Evolutionary conservation across 2,888 invertebrate genomes (phyloP).

Genomic region (Platycheirus rosarum): DNA sequence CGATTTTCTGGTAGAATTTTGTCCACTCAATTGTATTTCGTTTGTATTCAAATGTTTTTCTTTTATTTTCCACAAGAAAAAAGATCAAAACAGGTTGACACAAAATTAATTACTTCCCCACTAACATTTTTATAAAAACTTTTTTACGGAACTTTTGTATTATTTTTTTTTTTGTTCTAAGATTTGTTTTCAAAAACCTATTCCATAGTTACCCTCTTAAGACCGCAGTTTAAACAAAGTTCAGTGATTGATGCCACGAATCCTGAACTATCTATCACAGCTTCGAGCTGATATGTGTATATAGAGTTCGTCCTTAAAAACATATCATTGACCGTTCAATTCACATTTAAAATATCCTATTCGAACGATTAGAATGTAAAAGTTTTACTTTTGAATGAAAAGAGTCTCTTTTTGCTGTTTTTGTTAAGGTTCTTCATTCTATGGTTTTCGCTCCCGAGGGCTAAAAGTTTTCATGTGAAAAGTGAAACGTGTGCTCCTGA

Average conservation of each 20-base stretch:
- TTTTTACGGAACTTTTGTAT: neutral
- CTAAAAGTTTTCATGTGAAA: conserved; percentile 18
- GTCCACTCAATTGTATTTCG: neutral
- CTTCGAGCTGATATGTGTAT: neutral
- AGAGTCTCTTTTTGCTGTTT: conserved; percentile 5
- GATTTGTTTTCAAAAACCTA: conserved; percentile 15
- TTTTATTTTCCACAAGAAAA: neutral
- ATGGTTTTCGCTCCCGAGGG: conserved; percentile 5
- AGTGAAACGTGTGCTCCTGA: conserved; percentile 10
- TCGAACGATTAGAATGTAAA: conserved; percentile 24
- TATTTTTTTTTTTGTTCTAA: neutral
- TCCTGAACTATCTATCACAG: conserved; percentile 28
- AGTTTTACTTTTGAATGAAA: conserved; percentile 10
- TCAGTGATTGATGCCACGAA: conserved; percentile 35
- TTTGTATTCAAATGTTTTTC: neutral
- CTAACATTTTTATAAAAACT: conserved; percentile 5
- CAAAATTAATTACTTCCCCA: conserved; percentile 18
- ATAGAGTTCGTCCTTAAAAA: neutral
- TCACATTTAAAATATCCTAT: conserved; percentile 25
- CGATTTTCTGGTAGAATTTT: neutral
- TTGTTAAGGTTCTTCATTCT: neutral
- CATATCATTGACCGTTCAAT: conserved; percentile 28
- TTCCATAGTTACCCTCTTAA: conserved; percentile 16
- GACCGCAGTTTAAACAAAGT: conserved; percentile 13
- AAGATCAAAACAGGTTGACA: neutral